phyloP scores from a whole-genome alignment of 2,797 vertebrate species.

The Tapera naevia region DNA sequence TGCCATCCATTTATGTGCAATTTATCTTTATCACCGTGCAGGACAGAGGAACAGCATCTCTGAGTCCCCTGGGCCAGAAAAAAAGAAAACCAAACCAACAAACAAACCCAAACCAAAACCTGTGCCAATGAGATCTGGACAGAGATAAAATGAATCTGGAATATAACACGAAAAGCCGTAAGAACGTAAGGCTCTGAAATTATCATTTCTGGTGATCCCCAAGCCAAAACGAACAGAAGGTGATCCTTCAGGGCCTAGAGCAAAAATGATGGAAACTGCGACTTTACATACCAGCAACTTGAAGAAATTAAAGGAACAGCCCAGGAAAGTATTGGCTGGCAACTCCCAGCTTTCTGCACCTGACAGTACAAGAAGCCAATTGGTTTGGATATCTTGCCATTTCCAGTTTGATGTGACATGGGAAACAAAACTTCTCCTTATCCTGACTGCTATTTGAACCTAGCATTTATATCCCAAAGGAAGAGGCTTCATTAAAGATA shows the following conservation, averaged over 20 bases:
- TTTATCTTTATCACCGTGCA: background rate
- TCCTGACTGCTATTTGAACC: slow-evolving; percentile 33
- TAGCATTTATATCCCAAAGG: background rate
- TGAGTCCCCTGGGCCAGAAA: background rate
- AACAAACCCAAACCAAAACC: no score
- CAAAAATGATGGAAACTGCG: background rate
- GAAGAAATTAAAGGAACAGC: slow-evolving; percentile 1
- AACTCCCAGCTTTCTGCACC: slow-evolving; percentile 34
- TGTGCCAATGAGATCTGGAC: background rate
- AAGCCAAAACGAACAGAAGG: background rate
- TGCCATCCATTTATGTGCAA: background rate
- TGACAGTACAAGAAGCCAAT: background rate
- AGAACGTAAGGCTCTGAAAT: background rate
- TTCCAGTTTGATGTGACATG: slow-evolving; percentile 24
- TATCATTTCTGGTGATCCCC: background rate
- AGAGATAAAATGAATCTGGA: background rate
- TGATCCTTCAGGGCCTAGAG: background rate
- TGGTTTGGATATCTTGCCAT: background rate
- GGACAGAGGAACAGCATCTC: background rate
- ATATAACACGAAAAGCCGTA: background rate
- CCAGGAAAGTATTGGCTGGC: background rate
- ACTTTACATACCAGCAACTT: background rate
- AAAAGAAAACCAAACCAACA: background rate
- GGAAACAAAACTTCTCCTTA: slow-evolving; percentile 13
- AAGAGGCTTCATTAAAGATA: background rate